Evolutionary conservation across 1,140 invertebrate species (phyloP), one percentile per base, ranked within the genome.

Genomic region (Globodera rostochiensis): DNA sequence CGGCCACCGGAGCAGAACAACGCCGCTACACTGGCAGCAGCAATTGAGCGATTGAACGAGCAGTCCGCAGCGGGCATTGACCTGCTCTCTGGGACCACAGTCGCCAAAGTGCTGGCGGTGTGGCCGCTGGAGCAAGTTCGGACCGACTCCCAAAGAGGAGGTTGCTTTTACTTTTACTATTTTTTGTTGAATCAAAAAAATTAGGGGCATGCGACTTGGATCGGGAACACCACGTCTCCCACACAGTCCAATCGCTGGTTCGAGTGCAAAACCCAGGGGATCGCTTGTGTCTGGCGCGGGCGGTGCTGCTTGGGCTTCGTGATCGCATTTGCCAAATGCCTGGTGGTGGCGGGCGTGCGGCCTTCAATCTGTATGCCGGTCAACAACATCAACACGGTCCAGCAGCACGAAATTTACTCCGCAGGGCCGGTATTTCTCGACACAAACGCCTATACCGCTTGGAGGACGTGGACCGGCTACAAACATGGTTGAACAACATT

Each of bases 1-100:
- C 73, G 73, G 5, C 73, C 73, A 36, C 36, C 46, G 25, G 73
- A 25, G 25, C 73, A 74, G 13, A 74, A 74, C 25, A 74, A 74
- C 60, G 50, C 73, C 8, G 73, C 73, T 8, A 45, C 73, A 15
- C 9, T 74, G 45, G 73, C 73, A 4, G 73, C 73, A 9, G 73
- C 73, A 49, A 74, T 74, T 49, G 46, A 74, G 45, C 36, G 73
- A 4, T 11, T 74, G 4, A 74, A 74, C 36, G 73, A 74, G 13
- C n/a, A 57, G 13, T 74, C 73, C 0, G 50, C 50, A 0, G 73
- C 73, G 3, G 73, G 73, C 6, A 74, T 74, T 49, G 73, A 74
- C 36, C 60, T 74, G 46, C 46, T 74, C 9, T 6, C 73, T 6
- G 73, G 45, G 6, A 74, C 73, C 1, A 74, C 73, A 0, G 25